Base-by-base conservation (phyloP, 2,888 invertebrate species). In the Rhingia rostrata region DNA sequence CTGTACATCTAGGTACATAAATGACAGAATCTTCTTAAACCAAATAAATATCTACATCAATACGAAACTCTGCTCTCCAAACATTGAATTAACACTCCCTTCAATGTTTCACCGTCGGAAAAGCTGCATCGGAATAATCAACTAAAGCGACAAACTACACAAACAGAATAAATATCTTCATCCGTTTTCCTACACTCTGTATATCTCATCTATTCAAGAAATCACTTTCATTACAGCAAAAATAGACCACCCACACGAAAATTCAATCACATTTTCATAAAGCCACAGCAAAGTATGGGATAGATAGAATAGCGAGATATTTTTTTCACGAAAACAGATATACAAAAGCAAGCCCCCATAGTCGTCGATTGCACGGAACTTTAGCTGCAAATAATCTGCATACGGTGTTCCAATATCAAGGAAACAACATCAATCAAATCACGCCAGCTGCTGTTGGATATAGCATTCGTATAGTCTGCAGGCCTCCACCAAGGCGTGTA, bases 341-440 rank as follows among this genome's bases (percentile, higher is more conserved):
- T 41, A 43, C 12, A 32, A 49, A 73, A 47, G 58, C 45, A 61
- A 63, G 45, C 63, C 49, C 35, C 22, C 43, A 49, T 30, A 56
- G 54, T 56, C 3, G 53, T 14, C 32, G 72, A 73, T 74, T 75
- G 80, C 84, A 84, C 45, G 69, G 7, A 73, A 61, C 58, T 63
- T 64, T 37, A 53, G 53, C 54, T 80, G 64, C 84, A 84, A 75
- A 84, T 84, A 80, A 84, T 84, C 84, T 84, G 84, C 84, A 84
- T 84, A 75, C 69, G 74, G 84, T 60, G 74, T 61, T 61, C 41
- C 80, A 80, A 80, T 80, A 84, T 66, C 73, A 66, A 70, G 54
- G 47, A 70, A 75, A 74, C 84, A 84, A 80, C 74, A 75, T 84
- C 84, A 79, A 84, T 84, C 74, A 84, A 84, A 84, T 84, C 80